These are phyloP conservation scores for Spilarctia lutea DNA, from an alignment of 2,888 invertebrate species.

Conservation along the genomic window DNA sequence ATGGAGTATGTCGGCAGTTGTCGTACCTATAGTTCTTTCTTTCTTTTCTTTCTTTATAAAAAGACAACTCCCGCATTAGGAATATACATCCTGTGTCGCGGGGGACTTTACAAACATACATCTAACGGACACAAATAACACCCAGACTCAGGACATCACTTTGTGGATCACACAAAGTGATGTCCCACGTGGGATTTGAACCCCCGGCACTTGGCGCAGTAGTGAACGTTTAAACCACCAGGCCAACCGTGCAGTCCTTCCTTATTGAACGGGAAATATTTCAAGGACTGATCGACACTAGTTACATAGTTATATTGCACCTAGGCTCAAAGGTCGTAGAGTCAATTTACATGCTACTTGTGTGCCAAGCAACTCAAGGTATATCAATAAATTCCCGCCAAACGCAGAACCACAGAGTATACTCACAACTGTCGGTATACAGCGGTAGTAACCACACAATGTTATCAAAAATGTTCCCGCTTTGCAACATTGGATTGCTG, in stretches of 20 bases:
- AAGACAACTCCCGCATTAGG: no score
- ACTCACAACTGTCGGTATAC: background rate
- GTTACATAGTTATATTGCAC: background rate
- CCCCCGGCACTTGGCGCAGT: no score
- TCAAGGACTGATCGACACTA: background rate
- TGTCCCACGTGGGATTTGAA: no score
- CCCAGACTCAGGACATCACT: no score
- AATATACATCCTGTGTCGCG: no score
- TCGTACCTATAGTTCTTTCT: background rate
- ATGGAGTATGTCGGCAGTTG: background rate
- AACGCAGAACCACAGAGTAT: background rate
- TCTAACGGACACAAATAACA: no score
- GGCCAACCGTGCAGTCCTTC: no score
- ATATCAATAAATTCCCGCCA: background rate
- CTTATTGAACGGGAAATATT: background rate
- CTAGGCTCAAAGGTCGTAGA: background rate
- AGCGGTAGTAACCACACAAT: background rate
- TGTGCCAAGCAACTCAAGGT: background rate
- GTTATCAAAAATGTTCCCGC: background rate
- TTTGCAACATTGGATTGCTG: background rate
- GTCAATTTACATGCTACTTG: background rate
- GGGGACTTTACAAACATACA: no score
- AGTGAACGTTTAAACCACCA: no score
- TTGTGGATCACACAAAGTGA: no score
- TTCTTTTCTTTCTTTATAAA: no score